Percentiles rank a stretch among this genome's conserved stretches.
Evolutionary conservation across 2,797 vertebrate species (phyloP).

Genomic region (Typhlichthys eigenmanni): DNA sequence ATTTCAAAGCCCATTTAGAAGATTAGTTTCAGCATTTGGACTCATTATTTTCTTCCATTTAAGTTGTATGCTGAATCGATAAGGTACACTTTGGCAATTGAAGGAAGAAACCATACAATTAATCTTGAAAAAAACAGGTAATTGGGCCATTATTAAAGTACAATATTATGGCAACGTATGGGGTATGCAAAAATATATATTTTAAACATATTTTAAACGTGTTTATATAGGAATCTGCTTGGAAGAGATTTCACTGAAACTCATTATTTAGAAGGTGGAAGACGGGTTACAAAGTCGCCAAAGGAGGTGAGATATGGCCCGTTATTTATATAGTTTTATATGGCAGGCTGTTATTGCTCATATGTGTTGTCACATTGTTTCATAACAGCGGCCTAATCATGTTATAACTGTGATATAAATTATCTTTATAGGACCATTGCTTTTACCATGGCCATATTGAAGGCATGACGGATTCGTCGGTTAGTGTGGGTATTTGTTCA

Average conservation of each 20-base stretch:
- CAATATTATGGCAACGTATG: background rate
- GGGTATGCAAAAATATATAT: background rate
- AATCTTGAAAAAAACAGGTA: constrained; percentile 86
- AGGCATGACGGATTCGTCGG: constrained; percentile 76
- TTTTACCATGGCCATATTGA: constrained; percentile 86
- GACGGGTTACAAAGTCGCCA: constrained; percentile 66
- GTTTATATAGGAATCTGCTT: constrained; percentile 77
- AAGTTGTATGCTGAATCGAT: constrained; percentile 77
- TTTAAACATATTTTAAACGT: background rate
- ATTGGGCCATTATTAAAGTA: background rate
- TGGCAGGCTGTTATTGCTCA: background rate
- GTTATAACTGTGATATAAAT: background rate
- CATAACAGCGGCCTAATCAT: background rate
- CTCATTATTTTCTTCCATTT: background rate
- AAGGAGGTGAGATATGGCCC: constrained; percentile 64
- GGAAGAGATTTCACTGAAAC: constrained; percentile 81
- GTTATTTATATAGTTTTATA: too few relatives aligned
- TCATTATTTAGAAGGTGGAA: constrained; percentile 74
- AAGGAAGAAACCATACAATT: constrained; percentile 76
- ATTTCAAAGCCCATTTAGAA: too few relatives aligned
- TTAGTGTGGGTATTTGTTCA: constrained; percentile 82
- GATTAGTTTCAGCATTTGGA: background rate
- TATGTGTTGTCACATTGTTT: background rate
- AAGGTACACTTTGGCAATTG: constrained; percentile 72
- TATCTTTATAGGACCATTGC: constrained; percentile 82